Evolutionary conservation across 2,113 vertebrate genomes (phyloP), one percentile per base, ranked within the genome.

Genomic region (Tamias sibiricus): DNA sequence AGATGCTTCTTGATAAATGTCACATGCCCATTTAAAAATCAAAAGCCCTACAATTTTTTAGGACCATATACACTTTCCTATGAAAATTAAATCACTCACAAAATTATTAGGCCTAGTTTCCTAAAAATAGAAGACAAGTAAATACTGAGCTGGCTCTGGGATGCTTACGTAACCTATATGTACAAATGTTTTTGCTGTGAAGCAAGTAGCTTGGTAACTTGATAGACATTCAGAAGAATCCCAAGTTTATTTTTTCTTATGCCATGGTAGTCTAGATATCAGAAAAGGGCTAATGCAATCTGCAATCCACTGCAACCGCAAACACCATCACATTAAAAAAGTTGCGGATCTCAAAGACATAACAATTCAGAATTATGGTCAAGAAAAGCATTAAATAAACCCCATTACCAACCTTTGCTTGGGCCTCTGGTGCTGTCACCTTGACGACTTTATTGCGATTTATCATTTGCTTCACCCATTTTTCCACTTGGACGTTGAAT

Each of bases 381-480:
- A 86, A 68, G 79, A 89, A 82, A 62, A 95, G 52, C 32, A 84
- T 64, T 81, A 72, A 90, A 69, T 66, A 76, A 87, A 87, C 84
- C 97, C 98, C 98, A 71, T 76, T 94, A 98, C 99, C 98, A 98
- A 99, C 99, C 99, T 99, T 99, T 97, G 99, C 99, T 96, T 99
- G 99, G 74, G 98, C 98, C 52, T 99, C 99, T 95, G 98, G 96
- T 42, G 98, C 69, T 87, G 99, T 96, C 95, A 99, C 99, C 97
- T 99, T 99, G 98, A 99, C 99, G 97, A 99, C 99, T 98, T 99
- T 99, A 98, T 99, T 99, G 98, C 99, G 99, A 98, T 97, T 99
- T 88, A 99, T 97, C 98, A 99, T 97, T 69, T 98, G 97, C 98
- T 99, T 99, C 98, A 99, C 99, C 88, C 98, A 98, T 94, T 97